Conservation (phyloP, 2,888 invertebrate genomes). For the Ypsolopha scabrella region DNA sequence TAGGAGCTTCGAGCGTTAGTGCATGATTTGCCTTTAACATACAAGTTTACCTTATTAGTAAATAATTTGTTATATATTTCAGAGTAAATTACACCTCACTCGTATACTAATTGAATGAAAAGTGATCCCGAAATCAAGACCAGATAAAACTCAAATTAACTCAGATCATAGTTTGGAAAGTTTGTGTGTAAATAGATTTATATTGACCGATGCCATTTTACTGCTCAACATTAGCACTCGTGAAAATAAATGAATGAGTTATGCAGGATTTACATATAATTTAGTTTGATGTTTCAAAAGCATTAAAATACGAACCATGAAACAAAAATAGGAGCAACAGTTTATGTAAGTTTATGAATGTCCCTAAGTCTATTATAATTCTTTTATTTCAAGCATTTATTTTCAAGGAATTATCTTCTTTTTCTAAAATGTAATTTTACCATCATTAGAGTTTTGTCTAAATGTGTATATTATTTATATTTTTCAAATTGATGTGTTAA, state of each 20-base stretch:
- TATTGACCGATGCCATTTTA: conserved; percentile 8
- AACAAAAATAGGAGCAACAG: background rate
- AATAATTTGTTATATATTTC: background rate
- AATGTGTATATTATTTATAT: background rate
- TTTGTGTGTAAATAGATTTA: background rate
- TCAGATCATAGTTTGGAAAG: no score
- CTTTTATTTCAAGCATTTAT: conserved; percentile 2
- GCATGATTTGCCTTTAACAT: background rate
- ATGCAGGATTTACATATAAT: background rate
- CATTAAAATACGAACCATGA: background rate
- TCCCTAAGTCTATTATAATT: background rate
- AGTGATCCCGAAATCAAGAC: no score
- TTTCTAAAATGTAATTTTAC: background rate
- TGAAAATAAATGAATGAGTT: background rate
- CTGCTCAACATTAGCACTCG: conserved; percentile 10
- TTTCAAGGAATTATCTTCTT: background rate
- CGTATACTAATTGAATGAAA: no score
- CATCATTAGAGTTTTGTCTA: background rate
- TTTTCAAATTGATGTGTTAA: conserved; percentile 44
- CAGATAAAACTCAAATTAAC: no score
- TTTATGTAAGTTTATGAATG: background rate
- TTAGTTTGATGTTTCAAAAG: background rate
- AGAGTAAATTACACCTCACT: background rate
- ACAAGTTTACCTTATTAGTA: background rate
- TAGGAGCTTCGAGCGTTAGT: background rate